Evolutionary conservation across 2,113 vertebrate species (phyloP).

Genomic region (Antechinus stuartii): DNA sequence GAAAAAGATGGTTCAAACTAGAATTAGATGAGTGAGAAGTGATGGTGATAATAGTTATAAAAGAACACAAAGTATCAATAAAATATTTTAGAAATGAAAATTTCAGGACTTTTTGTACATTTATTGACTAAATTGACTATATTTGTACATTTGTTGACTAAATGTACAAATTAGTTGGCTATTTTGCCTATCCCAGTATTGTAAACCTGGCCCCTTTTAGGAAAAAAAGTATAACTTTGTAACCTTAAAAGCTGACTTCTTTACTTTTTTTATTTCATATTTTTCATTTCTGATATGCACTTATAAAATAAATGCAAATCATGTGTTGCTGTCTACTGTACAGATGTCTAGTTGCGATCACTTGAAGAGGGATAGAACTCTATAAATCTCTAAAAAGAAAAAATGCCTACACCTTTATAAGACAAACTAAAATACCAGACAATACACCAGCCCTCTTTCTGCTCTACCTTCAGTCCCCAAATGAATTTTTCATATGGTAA

Average conservation of each 20-base stretch:
- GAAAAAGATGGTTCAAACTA: background rate
- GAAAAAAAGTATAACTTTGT: background rate
- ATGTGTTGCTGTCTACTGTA: background rate
- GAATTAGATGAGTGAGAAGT: background rate
- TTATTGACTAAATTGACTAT: background rate
- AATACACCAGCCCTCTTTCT: background rate
- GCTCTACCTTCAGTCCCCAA: background rate
- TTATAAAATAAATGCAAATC: slow-evolving; percentile 4
- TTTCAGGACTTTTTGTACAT: background rate
- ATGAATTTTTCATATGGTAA: slow-evolving; percentile 10
- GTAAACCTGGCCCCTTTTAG: slow-evolving; percentile 8
- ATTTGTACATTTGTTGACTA: background rate
- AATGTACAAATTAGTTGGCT: background rate
- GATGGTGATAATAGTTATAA: background rate
- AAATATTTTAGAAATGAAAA: background rate
- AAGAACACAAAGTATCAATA: background rate
- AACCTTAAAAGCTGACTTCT: background rate
- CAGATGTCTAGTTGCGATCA: slow-evolving; percentile 12
- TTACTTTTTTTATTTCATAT: too few species aligned
- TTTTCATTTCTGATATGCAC: background rate
- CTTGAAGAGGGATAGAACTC: background rate
- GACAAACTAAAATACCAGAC: slow-evolving; percentile 8
- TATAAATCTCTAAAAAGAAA: slow-evolving; percentile 32
- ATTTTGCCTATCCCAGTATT: background rate
- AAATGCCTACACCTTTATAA: background rate